These are phyloP conservation scores for Chaetodon auriga DNA, from an alignment of 2,113 vertebrate species.

Conservation along the genomic window DNA sequence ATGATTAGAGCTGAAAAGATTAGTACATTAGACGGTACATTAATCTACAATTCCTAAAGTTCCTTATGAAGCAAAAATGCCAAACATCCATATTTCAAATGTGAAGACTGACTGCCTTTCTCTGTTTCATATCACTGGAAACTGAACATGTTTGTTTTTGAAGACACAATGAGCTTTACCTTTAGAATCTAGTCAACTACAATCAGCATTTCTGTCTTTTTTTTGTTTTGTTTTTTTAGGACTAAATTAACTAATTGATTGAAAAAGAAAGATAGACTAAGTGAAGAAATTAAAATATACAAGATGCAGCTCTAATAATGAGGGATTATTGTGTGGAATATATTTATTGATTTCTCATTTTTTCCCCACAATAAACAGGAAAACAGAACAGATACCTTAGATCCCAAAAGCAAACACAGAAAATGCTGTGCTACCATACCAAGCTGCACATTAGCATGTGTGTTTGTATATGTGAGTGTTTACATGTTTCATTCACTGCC, in stretches of 20 bases:
- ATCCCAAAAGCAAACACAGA: too few species aligned
- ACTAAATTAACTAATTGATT: too few species aligned
- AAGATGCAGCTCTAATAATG: too few species aligned
- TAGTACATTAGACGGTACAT: neutral
- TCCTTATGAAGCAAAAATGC: neutral
- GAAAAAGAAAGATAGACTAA: too few species aligned
- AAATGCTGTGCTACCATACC: conserved; percentile 15
- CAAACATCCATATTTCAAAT: neutral
- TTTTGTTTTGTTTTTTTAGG: neutral
- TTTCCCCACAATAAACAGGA: too few species aligned
- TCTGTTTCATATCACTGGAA: neutral
- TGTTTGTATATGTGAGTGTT: conserved; percentile 2
- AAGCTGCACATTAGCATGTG: conserved; percentile 25
- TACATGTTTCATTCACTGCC: conserved; percentile 49
- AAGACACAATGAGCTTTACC: neutral
- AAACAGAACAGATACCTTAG: too few species aligned
- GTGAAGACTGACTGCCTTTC: neutral
- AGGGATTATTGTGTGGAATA: too few species aligned
- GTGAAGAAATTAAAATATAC: too few species aligned
- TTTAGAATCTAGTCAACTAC: neutral
- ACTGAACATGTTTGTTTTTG: neutral
- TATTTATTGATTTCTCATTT: too few species aligned
- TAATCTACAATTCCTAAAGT: neutral
- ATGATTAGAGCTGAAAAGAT: neutral
- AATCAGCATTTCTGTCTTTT: neutral